Evolutionary conservation across 2,113 vertebrate genomes (phyloP), one percentile per base, ranked within the genome.

Genomic region (Periophthalmus modestus): DNA sequence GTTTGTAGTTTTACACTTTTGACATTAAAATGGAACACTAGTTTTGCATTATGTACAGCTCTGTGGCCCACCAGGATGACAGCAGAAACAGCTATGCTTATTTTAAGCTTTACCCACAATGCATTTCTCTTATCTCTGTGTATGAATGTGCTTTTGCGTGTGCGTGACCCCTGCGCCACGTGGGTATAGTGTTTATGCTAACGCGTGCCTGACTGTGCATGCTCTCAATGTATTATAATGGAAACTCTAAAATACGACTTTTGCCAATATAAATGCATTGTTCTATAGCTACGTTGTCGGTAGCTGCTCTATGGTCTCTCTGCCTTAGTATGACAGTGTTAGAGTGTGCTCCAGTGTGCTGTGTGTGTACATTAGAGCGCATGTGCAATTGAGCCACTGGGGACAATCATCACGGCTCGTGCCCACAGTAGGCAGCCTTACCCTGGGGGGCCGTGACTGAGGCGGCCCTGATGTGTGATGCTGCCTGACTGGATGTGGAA

Each of bases 331-430:
- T 57, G 55, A 58, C 18, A 55, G 15, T 57, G 66, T 75, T 39
- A 63, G 36, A 13, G 66, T 48, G 52, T 79, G 18, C 59, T 34
- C 59, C 67, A 72, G 39, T 70, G 74, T 12, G 71, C 24, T 70
- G 76, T 86, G 79, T 70, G 72, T 73, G 71, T 83, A 66, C 36
- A 69, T 78, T 23, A 78, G 69, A 81, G 85, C 80, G 88, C 83
- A 85, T 90, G 88, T 85, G 79, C 81, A 55, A 77, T 82, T 80
- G 79, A 75, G 82, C 91, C 84, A 85, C 89, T 74, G 63, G 90
- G 87, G 84, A 90, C 84, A 92, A 91, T 93, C 91, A 93, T 93
- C 89, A 92, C 78, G 82, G 91, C 92, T 90, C 86, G 83, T 93
- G 92, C 88, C 74, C 89, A 92, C 85, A 88, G 89, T 90, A 84